Evolutionary conservation across 2,113 vertebrate genomes (phyloP).

Genomic region (Psephotus haematonotus): DNA sequence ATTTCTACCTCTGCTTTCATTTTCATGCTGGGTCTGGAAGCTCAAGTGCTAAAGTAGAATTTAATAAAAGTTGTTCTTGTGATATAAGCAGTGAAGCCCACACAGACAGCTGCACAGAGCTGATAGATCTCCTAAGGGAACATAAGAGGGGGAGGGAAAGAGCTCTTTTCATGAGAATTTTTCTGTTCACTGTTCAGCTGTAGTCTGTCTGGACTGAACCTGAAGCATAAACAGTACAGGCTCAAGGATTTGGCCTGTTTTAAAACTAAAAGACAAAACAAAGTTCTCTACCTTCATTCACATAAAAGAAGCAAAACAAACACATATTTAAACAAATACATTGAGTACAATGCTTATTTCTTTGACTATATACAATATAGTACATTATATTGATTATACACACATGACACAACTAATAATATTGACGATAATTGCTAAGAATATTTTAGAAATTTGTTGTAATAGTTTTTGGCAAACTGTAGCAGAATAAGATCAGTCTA

Average conservation of each 20-base stretch:
- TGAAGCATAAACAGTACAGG: not conserved
- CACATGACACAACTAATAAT: not conserved
- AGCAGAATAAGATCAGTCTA: not conserved
- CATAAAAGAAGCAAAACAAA: not conserved
- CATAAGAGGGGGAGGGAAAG: not conserved
- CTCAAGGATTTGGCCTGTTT: not conserved
- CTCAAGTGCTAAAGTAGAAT: slow-evolving; percentile 14
- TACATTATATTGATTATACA: not conserved
- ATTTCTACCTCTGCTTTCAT: slow-evolving; percentile 12
- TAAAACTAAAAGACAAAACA: not conserved
- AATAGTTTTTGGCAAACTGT: not conserved
- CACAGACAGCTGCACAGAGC: not conserved
- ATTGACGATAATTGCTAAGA: not conserved
- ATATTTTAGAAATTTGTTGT: not conserved
- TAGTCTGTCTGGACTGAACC: not conserved
- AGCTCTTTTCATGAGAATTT: not conserved
- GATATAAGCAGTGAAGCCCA: slow-evolving; percentile 5
- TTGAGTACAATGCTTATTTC: not conserved
- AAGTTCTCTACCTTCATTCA: not conserved
- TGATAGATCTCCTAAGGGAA: slow-evolving; percentile 25
- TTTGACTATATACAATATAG: not conserved
- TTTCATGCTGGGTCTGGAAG: slow-evolving; percentile 22
- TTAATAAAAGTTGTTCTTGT: slow-evolving; percentile 30
- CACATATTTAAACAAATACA: not conserved
- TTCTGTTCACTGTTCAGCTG: slow-evolving; percentile 1